phyloP scores from a whole-genome alignment of 92 coral and sea anemone species.

The Porites divaricata region DNA sequence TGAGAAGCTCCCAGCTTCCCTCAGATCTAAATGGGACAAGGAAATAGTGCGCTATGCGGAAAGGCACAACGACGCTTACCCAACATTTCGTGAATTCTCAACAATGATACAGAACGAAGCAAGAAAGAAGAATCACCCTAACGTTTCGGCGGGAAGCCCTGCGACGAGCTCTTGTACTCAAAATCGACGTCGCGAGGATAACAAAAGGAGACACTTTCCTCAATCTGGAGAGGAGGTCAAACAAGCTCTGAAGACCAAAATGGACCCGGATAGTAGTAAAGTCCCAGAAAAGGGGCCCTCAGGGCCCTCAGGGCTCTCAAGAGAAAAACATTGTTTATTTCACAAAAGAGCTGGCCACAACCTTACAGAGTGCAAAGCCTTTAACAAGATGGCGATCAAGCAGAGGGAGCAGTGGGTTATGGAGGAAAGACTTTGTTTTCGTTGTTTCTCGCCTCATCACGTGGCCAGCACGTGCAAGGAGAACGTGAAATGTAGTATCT shows the following conservation, averaged over 20 bases:
- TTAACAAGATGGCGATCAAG: slow-evolving; percentile 24
- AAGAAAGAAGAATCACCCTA: slow-evolving; percentile 50
- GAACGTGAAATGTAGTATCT: slow-evolving; percentile 25
- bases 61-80: slow-evolving; percentile 43
- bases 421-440: slow-evolving; percentile 49
- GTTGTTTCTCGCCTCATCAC: slow-evolving; percentile 39
- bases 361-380: slow-evolving; percentile 44
- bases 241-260: slow-evolving; percentile 21
- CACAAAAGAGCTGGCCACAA: slow-evolving; percentile 38
- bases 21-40: slow-evolving; percentile 43
- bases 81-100: slow-evolving; percentile 28
- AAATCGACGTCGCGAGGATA: slow-evolving; percentile 3
- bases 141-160: slow-evolving; percentile 2
- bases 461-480: slow-evolving; percentile 36
- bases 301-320: not conserved
- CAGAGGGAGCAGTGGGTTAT: slow-evolving; percentile 31
- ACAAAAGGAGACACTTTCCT: not conserved
- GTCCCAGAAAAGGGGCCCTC: not conserved
- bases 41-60: slow-evolving; percentile 36
- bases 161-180: not conserved
- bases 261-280: not conserved
- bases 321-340: slow-evolving; percentile 6
- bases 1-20: not conserved
- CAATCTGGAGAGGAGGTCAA: not conserved
- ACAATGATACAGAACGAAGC: slow-evolving; percentile 54